phyloP scores from a whole-genome alignment of 92 coral and sea anemone genomes.

The Phenganax subtilis region DNA sequence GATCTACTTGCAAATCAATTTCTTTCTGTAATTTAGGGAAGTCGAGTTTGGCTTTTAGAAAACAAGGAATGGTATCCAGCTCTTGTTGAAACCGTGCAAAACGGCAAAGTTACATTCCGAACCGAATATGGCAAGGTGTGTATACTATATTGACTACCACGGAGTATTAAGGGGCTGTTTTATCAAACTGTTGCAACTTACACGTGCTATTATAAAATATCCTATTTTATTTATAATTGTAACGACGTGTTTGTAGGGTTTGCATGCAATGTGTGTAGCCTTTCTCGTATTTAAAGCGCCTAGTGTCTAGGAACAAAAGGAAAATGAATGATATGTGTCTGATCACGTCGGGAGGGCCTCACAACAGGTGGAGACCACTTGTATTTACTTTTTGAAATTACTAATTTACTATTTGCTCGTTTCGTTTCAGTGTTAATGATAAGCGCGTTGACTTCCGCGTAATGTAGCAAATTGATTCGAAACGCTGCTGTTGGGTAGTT shows the following conservation, averaged over 20 bases:
- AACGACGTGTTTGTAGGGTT: background rate
- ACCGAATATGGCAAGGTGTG: constrained; percentile 93
- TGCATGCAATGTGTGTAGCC: background rate
- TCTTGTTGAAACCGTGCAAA: constrained; percentile 64
- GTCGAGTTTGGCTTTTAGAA: constrained; percentile 94
- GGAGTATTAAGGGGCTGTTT: background rate
- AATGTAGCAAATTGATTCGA: background rate
- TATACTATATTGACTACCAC: background rate
- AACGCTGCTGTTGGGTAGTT: constrained; percentile 3
- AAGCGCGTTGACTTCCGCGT: constrained; percentile 18
- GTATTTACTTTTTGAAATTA: constrained; percentile 37
- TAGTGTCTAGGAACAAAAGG: background rate
- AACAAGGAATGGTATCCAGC: constrained; percentile 96
- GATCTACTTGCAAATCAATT: background rate
- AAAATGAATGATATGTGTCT: constrained; percentile 22
- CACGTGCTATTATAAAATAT: background rate
- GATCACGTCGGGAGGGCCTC: constrained; percentile 27
- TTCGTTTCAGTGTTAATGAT: constrained; percentile 12
- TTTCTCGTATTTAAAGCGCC: background rate
- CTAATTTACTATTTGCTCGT: constrained; percentile 15
- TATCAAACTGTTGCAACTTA: background rate
- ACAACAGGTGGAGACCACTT: constrained; percentile 34
- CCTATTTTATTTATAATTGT: background rate
- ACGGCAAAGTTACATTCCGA: constrained; percentile 76
- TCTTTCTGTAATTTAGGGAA: constrained; percentile 57